Evolutionary conservation across 2,888 invertebrate genomes (phyloP).

Genomic region (Octonoba sinensis): DNA sequence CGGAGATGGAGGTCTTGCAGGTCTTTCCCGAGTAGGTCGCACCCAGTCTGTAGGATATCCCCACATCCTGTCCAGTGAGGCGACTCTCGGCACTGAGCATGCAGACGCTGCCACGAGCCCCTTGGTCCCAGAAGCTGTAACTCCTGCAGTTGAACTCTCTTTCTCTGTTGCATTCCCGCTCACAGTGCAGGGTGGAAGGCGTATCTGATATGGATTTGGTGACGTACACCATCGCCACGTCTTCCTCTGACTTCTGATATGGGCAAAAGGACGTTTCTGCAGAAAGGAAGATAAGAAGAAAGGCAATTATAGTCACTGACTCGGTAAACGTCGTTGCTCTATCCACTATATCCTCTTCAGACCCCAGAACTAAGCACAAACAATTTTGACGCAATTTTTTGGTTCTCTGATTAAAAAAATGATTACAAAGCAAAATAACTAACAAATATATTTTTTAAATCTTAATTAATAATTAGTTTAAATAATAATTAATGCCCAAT

Average conservation of each 20-base stretch:
- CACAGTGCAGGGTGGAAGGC: slow-evolving; percentile 70
- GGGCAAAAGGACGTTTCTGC: slow-evolving; percentile 69
- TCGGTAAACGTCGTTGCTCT: too few species aligned
- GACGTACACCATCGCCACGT: slow-evolving; percentile 71
- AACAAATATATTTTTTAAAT: too few species aligned
- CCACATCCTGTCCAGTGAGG: slow-evolving; percentile 64
- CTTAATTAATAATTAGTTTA: too few species aligned
- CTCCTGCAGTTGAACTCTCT: slow-evolving; percentile 72
- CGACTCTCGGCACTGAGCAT: slow-evolving; percentile 83
- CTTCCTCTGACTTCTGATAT: slow-evolving; percentile 71
- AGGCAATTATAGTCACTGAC: too few species aligned
- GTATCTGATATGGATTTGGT: slow-evolving; percentile 69
- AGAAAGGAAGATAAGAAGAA: not conserved
- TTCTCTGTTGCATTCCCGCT: slow-evolving; percentile 71
- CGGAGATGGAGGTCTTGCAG: slow-evolving; percentile 48
- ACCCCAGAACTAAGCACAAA: too few species aligned
- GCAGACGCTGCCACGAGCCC: slow-evolving; percentile 73
- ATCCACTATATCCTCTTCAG: not conserved
- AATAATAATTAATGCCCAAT: too few species aligned
- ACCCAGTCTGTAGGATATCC: slow-evolving; percentile 74
- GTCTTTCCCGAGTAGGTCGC: slow-evolving; percentile 83
- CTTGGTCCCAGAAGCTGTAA: slow-evolving; percentile 67
- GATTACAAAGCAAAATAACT: not conserved
- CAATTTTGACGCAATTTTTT: too few species aligned
- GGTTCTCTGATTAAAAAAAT: not conserved